Conservation (phyloP, 2,888 invertebrate species). For the Acronicta psi region DNA sequence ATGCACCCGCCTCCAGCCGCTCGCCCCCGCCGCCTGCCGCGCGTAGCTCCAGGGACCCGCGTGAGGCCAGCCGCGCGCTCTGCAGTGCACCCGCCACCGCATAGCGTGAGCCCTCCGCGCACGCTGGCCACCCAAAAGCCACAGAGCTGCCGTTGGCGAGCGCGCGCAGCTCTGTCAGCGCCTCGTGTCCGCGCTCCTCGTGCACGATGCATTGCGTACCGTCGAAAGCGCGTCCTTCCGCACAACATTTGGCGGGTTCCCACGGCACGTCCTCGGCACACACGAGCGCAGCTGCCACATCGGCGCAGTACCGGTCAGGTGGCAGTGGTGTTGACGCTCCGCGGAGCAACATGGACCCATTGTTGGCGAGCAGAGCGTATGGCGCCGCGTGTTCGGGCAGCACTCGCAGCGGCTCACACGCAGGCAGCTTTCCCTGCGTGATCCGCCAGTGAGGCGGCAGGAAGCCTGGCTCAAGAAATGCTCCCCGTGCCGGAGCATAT, state of each 20-base stretch:
- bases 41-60: conserved; percentile 86
- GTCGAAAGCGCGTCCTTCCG: conserved; percentile 90
- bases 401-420: conserved; percentile 70
- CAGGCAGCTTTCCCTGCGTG: conserved; percentile 75
- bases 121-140: conserved; percentile 88
- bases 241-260: conserved; percentile 92
- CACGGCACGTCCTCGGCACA: conserved; percentile 84
- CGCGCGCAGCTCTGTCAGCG: conserved; percentile 71
- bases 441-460: conserved; percentile 87
- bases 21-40: conserved; percentile 68
- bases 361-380: conserved; percentile 90
- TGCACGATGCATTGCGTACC: conserved; percentile 83
- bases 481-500: conserved; percentile 84
- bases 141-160: conserved; percentile 76
- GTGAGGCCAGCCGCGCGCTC: conserved; percentile 83
- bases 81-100: conserved; percentile 89
- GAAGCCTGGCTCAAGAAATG: conserved; percentile 74
- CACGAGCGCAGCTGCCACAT: conserved; percentile 90
- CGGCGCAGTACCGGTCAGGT: conserved; percentile 91
- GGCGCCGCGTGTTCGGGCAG: conserved; percentile 78
- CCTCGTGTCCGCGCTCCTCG: conserved; percentile 66
- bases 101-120: conserved; percentile 83
- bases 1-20: conserved; percentile 78
- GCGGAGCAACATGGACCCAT: conserved; percentile 90
- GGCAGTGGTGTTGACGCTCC: conserved; percentile 79